Evolutionary conservation across 2,113 vertebrate species (phyloP).

Genomic region (Carettochelys insculpta): DNA sequence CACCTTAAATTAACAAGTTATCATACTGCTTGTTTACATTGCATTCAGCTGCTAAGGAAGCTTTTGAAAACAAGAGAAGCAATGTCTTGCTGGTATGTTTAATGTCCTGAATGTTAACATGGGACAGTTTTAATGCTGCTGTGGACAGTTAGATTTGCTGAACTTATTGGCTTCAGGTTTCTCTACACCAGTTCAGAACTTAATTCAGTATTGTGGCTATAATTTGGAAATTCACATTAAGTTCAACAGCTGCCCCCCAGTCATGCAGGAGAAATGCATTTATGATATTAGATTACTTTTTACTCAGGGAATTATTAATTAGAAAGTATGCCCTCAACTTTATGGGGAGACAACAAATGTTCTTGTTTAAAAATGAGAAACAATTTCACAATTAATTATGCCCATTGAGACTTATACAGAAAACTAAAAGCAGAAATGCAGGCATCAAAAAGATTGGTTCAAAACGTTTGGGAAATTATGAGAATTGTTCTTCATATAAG

Average conservation of each 20-base stretch:
- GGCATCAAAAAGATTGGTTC: conserved; percentile 51
- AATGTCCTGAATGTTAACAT: conserved; percentile 11
- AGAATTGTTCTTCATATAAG: conserved; percentile 26
- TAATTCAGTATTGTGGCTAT: conserved; percentile 8
- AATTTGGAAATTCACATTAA: neutral
- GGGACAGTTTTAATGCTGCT: conserved; percentile 12
- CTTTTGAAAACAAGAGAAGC: neutral
- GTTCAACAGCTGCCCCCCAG: conserved; percentile 43
- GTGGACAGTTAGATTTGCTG: conserved; percentile 24
- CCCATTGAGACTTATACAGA: conserved; percentile 64
- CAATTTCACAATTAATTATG: conserved; percentile 73
- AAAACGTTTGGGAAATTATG: conserved; percentile 30
- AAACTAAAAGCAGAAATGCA: conserved; percentile 3
- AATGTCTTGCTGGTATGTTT: conserved; percentile 1
- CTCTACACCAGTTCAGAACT: conserved; percentile 8
- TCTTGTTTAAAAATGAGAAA: conserved; percentile 64
- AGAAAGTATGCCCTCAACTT: conserved; percentile 52
- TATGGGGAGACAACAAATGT: conserved; percentile 29
- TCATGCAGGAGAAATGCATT: conserved; percentile 31
- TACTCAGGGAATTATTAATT: conserved; percentile 74
- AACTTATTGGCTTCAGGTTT: conserved; percentile 27
- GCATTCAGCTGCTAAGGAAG: conserved; percentile 16
- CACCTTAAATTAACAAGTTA: conserved; percentile 32
- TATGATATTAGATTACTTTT: conserved; percentile 53
- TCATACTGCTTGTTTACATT: conserved; percentile 20